Evolutionary conservation across 2,888 invertebrate genomes (phyloP).

Genomic region (Patella pellucida): DNA sequence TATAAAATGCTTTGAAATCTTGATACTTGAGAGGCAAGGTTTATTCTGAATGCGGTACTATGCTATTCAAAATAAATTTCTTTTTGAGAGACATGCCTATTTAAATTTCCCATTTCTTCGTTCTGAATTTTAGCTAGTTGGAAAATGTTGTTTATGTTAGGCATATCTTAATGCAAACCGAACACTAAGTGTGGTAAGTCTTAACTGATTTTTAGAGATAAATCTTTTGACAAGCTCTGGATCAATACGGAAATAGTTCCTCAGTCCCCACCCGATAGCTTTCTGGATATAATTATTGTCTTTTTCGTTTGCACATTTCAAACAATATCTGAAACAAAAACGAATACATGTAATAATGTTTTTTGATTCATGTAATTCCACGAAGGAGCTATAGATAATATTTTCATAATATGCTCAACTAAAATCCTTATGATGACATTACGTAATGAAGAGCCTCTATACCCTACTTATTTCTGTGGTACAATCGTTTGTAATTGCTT

Average conservation of each 20-base stretch:
- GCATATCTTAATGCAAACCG: constrained; percentile 45
- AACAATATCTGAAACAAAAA: constrained; percentile 38
- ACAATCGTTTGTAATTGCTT: background rate
- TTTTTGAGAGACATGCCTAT: too few species aligned
- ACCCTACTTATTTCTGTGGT: background rate
- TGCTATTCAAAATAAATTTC: too few species aligned
- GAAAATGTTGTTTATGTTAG: background rate
- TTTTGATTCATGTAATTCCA: too few species aligned
- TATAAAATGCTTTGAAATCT: too few species aligned
- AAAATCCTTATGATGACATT: too few species aligned
- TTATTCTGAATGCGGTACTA: too few species aligned
- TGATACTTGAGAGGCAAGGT: too few species aligned
- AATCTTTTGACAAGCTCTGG: constrained; percentile 34
- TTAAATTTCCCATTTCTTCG: too few species aligned
- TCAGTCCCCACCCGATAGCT: constrained; percentile 47
- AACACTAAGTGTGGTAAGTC: constrained; percentile 37
- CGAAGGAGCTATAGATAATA: too few species aligned
- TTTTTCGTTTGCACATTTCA: constrained; percentile 35
- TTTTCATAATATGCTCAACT: too few species aligned
- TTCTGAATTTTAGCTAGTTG: too few species aligned
- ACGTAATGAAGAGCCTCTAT: too few species aligned
- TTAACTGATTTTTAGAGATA: constrained; percentile 35
- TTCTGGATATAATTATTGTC: constrained; percentile 51
- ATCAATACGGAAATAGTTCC: constrained; percentile 33
- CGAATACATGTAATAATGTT: background rate